Conservation (phyloP, 2,797 vertebrate species). For the Melopsittacus undulatus region DNA sequence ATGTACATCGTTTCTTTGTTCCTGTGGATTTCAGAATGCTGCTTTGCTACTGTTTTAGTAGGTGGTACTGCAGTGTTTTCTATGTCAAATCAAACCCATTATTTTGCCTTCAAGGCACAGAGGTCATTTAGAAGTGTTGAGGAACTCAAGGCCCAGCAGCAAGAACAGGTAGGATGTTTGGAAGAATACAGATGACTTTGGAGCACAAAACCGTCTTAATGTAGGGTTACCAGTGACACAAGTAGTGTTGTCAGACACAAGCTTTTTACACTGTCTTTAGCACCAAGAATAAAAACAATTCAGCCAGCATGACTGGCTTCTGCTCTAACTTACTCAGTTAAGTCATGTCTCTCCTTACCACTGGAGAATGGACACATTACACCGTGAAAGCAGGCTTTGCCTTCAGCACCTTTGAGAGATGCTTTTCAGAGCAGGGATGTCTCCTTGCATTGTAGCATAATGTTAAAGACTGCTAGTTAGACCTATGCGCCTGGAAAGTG, state of each 20-base stretch:
- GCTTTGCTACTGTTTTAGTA: neutral
- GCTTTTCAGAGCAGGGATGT: neutral
- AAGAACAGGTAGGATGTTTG: neutral
- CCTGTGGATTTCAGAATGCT: neutral
- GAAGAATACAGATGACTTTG: neutral
- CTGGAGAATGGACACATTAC: neutral
- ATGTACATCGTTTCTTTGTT: neutral
- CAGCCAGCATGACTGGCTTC: neutral
- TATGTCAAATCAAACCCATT: neutral
- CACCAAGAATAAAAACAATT: neutral
- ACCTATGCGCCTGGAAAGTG: accelerated
- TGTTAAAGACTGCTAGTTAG: neutral
- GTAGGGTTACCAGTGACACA: neutral
- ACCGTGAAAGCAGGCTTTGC: neutral
- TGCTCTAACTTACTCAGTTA: neutral
- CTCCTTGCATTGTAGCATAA: neutral
- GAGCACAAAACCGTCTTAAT: neutral
- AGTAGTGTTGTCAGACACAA: neutral
- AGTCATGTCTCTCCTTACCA: neutral
- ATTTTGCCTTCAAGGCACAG: neutral
- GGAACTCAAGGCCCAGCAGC: neutral
- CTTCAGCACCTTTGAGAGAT: neutral
- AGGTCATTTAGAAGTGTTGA: neutral
- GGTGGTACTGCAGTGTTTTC: neutral
- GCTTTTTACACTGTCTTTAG: neutral